A percentile compares a stretch with the other conserved stretches of the same genome.
Conservation (phyloP, 1,140 invertebrate genomes). For the Trigoniulus corallinus region DNA sequence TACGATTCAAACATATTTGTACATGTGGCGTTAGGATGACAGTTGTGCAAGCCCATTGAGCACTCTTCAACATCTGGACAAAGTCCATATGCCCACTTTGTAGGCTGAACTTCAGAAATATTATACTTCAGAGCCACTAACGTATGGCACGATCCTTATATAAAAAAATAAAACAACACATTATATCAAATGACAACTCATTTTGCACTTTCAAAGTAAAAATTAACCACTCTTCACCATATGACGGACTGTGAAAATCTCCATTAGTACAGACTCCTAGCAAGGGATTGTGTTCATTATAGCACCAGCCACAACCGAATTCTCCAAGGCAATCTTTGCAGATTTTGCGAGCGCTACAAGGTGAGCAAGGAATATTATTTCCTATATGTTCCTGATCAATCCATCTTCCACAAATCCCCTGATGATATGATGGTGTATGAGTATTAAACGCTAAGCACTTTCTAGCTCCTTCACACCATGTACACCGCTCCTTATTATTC, state of each 20-base stretch:
- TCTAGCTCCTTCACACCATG: constrained; percentile 70
- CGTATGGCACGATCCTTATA: constrained; percentile 1
- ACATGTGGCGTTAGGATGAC: constrained; percentile 76
- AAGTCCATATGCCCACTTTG: constrained; percentile 67
- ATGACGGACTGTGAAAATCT: constrained; percentile 28
- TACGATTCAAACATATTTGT: constrained; percentile 82
- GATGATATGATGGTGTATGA: constrained; percentile 84
- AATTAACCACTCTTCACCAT: constrained; percentile 11
- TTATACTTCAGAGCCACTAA: constrained; percentile 10
- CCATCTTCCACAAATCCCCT: constrained; percentile 82
- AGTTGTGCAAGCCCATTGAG: constrained; percentile 62
- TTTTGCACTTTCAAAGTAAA: background rate
- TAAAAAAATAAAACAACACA: constrained; percentile 2
- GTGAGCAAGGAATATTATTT: constrained; percentile 46
- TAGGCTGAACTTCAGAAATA: constrained; percentile 26
- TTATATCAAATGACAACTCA: background rate
- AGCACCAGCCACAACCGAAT: constrained; percentile 87
- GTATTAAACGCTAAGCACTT: constrained; percentile 88
- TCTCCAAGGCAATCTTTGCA: constrained; percentile 64
- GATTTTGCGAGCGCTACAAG: constrained; percentile 54
- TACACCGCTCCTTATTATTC: constrained; percentile 66
- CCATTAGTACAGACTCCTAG: constrained; percentile 42
- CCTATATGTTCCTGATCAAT: constrained; percentile 40
- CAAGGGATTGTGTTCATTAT: constrained; percentile 68
- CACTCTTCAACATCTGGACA: constrained; percentile 94